Evolutionary conservation across 2,113 vertebrate genomes (phyloP).

Genomic region (Corynorhinus townsendii): DNA sequence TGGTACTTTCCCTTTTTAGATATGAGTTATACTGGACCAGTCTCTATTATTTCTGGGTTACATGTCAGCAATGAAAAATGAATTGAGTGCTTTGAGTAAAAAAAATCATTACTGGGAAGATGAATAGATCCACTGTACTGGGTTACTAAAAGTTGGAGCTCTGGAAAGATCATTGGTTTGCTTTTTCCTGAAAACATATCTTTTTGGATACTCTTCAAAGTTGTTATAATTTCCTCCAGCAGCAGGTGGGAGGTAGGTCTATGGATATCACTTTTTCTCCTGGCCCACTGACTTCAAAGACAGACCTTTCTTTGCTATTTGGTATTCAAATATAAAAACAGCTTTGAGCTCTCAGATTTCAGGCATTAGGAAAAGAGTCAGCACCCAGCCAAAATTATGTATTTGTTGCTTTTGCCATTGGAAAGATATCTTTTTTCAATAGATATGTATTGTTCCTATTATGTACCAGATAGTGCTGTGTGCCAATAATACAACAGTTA

Average conservation of each 20-base stretch:
- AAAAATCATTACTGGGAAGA: conserved; percentile 50
- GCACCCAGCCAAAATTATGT: not conserved
- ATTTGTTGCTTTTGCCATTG: not conserved
- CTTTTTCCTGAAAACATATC: conserved; percentile 54
- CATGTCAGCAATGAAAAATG: conserved; percentile 60
- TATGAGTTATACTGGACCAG: conserved; percentile 55
- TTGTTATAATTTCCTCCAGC: conserved; percentile 38
- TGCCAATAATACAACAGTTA: not conserved
- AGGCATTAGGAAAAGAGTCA: conserved; percentile 25
- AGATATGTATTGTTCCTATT: not conserved
- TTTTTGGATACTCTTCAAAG: conserved; percentile 60
- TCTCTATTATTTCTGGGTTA: conserved; percentile 73
- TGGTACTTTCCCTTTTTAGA: conserved; percentile 52
- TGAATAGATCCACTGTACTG: conserved; percentile 57
- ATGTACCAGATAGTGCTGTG: not conserved
- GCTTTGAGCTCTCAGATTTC: conserved; percentile 33
- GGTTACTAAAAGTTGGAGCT: conserved; percentile 41
- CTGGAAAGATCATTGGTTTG: conserved; percentile 54
- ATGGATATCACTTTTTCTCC: not conserved
- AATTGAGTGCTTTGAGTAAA: conserved; percentile 61
- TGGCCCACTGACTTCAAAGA: conserved; percentile 32
- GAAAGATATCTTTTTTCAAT: not conserved
- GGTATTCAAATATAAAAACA: not conserved
- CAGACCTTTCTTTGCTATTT: not conserved
- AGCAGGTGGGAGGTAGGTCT: conserved; percentile 28